phyloP scores from a whole-genome alignment of 2,888 invertebrate species.

The Sisyra nigra region DNA sequence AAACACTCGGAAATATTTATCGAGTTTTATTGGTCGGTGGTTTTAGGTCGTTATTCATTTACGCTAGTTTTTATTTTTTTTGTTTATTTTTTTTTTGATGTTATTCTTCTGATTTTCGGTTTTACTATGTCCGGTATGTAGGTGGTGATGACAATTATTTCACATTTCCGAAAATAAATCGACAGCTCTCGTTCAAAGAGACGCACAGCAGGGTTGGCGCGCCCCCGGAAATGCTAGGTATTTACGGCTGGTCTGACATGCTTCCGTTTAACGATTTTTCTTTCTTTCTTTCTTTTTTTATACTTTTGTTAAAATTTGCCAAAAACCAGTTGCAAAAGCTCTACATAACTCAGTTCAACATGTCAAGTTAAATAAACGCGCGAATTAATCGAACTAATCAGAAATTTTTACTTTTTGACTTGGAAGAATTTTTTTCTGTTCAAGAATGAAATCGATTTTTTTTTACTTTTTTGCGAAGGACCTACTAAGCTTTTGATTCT shows the following conservation, averaged over 20 bases:
- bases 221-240: neutral
- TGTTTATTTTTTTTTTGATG: neutral
- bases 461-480: no score
- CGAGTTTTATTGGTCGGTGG: no score
- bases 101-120: neutral
- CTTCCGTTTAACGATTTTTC: no score
- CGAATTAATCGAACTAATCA: neutral
- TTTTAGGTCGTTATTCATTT: no score
- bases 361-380: neutral
- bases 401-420: neutral
- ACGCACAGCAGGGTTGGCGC: constrained; percentile 15
- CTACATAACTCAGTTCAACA: neutral
- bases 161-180: constrained; percentile 26
- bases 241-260: no score
- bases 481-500: no score
- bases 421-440: neutral
- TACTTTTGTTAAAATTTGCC: neutral
- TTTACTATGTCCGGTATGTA: constrained; percentile 5
- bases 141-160: constrained; percentile 19
- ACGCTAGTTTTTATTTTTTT: neutral
- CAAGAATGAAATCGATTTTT: no score
- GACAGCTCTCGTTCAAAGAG: constrained; percentile 24
- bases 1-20: no score
- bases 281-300: no score
- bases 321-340: neutral